Percentiles rank a stretch among this genome's conserved stretches.
Evolutionary conservation across 2,113 vertebrate genomes (phyloP).

Genomic region (Recurvirostra avosetta): DNA sequence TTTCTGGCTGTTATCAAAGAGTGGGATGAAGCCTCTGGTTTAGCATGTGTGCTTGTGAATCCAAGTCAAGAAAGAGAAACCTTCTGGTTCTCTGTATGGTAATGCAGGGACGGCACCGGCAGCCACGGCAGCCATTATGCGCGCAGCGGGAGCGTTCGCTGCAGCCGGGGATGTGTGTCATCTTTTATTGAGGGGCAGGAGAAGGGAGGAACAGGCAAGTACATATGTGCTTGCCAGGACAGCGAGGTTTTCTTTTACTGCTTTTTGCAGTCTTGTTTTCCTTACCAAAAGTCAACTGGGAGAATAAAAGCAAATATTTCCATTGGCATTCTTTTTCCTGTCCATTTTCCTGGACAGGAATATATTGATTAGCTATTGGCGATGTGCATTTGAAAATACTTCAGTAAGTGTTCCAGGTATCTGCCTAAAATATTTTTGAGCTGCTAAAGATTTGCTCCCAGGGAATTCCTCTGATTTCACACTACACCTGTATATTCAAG

Average conservation of each 20-base stretch:
- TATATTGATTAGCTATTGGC: background rate
- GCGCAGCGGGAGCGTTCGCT: background rate
- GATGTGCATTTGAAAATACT: background rate
- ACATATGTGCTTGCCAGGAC: background rate
- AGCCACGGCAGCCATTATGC: background rate
- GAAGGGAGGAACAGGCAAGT: background rate
- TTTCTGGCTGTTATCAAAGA: conserved; percentile 2
- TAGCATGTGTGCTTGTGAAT: background rate
- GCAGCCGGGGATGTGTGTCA: background rate
- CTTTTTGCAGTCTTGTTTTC: background rate
- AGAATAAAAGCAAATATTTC: background rate
- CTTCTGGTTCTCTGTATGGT: background rate
- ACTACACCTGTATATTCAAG: background rate
- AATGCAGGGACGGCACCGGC: background rate
- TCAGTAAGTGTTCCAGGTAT: background rate
- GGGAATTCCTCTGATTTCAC: background rate
- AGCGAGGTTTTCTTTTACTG: background rate
- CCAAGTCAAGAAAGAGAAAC: background rate
- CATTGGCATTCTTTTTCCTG: background rate
- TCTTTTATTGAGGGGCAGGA: background rate
- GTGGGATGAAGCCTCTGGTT: background rate
- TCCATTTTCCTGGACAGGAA: background rate
- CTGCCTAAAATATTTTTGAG: background rate
- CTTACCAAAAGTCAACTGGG: background rate
- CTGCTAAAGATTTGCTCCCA: background rate